Conservation (phyloP, 2,888 invertebrate genomes). For the Diaperis boleti region DNA sequence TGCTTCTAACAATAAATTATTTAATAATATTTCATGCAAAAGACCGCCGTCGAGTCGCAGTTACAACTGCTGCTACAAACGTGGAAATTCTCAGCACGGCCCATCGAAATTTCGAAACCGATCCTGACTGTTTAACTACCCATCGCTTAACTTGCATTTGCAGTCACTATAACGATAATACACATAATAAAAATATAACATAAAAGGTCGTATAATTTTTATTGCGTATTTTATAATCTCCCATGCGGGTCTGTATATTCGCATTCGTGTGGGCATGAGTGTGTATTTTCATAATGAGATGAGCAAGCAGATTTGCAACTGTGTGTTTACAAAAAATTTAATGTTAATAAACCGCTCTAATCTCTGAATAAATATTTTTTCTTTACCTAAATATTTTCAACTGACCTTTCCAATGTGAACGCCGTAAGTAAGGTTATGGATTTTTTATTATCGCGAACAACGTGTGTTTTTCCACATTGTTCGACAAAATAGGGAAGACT, state of each 20-base stretch:
- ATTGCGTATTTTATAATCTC: not conserved
- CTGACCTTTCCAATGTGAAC: constrained; percentile 50
- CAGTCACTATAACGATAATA: not conserved
- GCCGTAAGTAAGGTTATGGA: constrained; percentile 46
- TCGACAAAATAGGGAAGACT: not conserved
- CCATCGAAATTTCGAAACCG: too few relatives aligned
- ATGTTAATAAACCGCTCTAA: constrained; percentile 37
- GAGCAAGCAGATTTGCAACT: constrained; percentile 11
- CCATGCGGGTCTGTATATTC: too few relatives aligned
- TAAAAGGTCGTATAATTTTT: not conserved
- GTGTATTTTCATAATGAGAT: constrained; percentile 12
- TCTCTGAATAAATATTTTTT: constrained; percentile 41
- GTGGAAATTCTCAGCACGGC: too few relatives aligned
- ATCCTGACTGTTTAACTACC: too few relatives aligned
- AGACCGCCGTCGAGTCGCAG: too few relatives aligned
- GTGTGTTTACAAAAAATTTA: constrained; percentile 36
- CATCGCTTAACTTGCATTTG: not conserved
- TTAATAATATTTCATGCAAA: too few relatives aligned
- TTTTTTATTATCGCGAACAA: constrained; percentile 43
- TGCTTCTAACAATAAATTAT: too few relatives aligned
- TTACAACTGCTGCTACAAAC: too few relatives aligned
- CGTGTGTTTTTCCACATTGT: not conserved
- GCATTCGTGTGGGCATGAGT: constrained; percentile 1
- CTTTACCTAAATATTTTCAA: constrained; percentile 41
- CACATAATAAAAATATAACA: not conserved